Conservation (phyloP, 2,888 invertebrate genomes). For the Mesoligia furuncula region DNA sequence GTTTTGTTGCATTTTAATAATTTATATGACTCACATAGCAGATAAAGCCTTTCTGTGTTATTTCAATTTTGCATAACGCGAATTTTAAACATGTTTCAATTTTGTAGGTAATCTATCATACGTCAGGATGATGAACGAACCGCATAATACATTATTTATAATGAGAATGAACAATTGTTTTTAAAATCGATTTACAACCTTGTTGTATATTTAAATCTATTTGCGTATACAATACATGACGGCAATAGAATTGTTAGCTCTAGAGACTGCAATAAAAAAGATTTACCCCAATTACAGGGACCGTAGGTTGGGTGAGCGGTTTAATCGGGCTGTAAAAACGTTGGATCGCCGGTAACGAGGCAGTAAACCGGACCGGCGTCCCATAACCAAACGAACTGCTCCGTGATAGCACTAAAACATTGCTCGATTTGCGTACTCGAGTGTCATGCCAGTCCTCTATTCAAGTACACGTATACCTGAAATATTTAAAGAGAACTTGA, state of each 20-base stretch:
- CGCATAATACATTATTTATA: conserved; percentile 64
- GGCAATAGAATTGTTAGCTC: conserved; percentile 63
- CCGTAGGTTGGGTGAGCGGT: conserved; percentile 80
- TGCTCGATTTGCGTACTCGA: conserved; percentile 61
- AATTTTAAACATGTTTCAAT: conserved; percentile 66
- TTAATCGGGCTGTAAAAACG: conserved; percentile 88
- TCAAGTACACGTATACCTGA: conserved; percentile 48
- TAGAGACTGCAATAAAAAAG: conserved; percentile 80
- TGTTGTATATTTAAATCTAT: conserved; percentile 45
- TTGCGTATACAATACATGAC: conserved; percentile 48
- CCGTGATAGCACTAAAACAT: conserved; percentile 74
- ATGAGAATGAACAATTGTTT: conserved; percentile 49
- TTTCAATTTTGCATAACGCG: conserved; percentile 75
- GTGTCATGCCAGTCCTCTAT: conserved; percentile 52
- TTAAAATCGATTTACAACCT: conserved; percentile 42
- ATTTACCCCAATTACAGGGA: conserved; percentile 85
- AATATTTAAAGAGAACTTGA: conserved; percentile 63
- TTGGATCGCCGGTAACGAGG: conserved; percentile 85
- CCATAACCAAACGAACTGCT: conserved; percentile 75
- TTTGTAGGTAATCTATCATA: conserved; percentile 70
- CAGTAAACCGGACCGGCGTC: conserved; percentile 81
- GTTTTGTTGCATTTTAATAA: conserved; percentile 88
- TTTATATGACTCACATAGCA: conserved; percentile 82
- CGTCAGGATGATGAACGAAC: conserved; percentile 65
- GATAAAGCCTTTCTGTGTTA: conserved; percentile 84